Evolutionary conservation across 2,888 invertebrate species (phyloP).

Genomic region (Pyrrhosoma nymphula): DNA sequence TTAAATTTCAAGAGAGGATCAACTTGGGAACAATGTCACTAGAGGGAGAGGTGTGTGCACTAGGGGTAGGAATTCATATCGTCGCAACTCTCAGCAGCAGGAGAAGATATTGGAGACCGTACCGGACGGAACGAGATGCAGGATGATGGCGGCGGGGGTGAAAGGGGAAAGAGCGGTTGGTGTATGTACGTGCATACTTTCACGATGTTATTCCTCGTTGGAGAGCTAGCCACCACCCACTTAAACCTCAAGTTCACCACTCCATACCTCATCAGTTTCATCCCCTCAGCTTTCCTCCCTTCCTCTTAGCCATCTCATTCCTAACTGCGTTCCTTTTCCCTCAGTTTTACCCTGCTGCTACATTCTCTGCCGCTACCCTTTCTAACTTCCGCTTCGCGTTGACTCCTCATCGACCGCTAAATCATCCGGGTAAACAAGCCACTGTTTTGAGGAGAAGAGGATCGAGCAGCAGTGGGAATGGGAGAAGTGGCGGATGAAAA

Average conservation of each 20-base stretch:
- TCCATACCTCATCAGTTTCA: background rate
- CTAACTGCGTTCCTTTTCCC: background rate
- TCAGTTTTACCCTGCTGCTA: background rate
- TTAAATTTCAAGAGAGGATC: too few relatives aligned
- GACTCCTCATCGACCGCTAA: conserved; percentile 58
- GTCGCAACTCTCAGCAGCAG: background rate
- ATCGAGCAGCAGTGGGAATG: background rate
- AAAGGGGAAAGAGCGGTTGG: background rate
- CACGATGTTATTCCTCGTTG: background rate
- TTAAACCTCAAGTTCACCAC: background rate
- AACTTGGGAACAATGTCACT: too few relatives aligned
- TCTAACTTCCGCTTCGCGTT: background rate
- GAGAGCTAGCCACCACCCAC: background rate
- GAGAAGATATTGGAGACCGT: too few relatives aligned
- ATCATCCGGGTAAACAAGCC: conserved; percentile 58
- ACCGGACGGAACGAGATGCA: background rate
- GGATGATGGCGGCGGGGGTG: background rate
- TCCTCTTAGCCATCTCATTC: background rate
- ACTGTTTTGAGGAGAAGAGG: conserved; percentile 32
- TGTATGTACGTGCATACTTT: background rate
- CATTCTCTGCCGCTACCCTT: background rate
- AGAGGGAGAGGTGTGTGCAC: too few relatives aligned
- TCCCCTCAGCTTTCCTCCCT: background rate
- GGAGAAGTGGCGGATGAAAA: background rate
- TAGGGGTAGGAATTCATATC: background rate